Base-by-base conservation (phyloP, 2,113 vertebrate genomes). In the Dromiciops gliroides region DNA sequence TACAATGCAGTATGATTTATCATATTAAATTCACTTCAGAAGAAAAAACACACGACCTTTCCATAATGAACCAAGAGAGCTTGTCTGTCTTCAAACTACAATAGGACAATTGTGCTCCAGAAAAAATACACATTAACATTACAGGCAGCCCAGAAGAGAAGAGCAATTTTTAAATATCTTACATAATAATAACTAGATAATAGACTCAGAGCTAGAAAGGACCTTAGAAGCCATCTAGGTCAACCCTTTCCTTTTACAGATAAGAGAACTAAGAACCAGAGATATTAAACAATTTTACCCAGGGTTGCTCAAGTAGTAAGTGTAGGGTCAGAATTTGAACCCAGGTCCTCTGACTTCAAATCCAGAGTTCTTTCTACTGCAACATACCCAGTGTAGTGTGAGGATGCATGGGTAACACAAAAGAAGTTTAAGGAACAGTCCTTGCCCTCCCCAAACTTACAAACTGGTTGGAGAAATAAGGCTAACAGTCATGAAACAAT, bases 91-190 rank as follows among this genome's bases (percentile, higher is more conserved):
- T 94, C 67, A 97, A 95, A 95, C 53, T 49, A 94, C 94, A 83
- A 93, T 95, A 96, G 94, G 91, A 91, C 10, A 52, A 92, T 3
- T 24, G 16, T 95, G 95, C 47, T 96, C 96, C 92, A 97, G 97
- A 98, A 96, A 52, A 97, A 96, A 56, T 23, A 49, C 48, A 67
- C 16, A 22, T 50, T 50, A 49, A 9, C 48, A 51, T 47, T 91
- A 67, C 67, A 48, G 48, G 93, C 88, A 93, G 97, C 97, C 97
- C 95, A 95, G 24, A 96, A 91, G 75, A 90, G 91, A 51, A 50
- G 44, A 48, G 88, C 26, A 50, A 51, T 50, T 51, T 92, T 11
- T 91, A 90, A 24, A 26, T 24, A 2, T 14, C 25, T 95, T 93
- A 51, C 11, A 25, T 56, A 95, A 96, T 60, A 88, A 91, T 3